These are phyloP conservation scores for Rhagium mordax DNA, from an alignment of 2,888 invertebrate species.

Conservation along the genomic window DNA sequence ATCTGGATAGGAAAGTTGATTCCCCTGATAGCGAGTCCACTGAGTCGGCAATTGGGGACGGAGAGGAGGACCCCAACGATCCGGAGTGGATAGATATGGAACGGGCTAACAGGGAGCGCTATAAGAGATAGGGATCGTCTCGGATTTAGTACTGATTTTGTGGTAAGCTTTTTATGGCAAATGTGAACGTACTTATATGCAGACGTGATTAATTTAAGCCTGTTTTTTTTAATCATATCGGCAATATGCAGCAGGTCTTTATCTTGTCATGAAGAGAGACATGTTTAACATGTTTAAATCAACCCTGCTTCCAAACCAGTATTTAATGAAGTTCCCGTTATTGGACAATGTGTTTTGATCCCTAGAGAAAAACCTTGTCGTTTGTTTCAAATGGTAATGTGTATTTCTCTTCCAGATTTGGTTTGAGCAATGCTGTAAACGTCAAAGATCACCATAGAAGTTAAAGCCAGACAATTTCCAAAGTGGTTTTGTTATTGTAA, in stretches of 20 bases:
- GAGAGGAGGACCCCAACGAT: constrained; percentile 87
- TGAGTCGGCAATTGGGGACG: constrained; percentile 77
- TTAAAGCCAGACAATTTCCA: constrained; percentile 23
- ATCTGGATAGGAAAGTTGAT: constrained; percentile 54
- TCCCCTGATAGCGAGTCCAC: constrained; percentile 71
- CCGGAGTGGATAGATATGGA: constrained; percentile 82
- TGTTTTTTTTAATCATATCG: too few species aligned
- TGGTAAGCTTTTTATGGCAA: constrained; percentile 3
- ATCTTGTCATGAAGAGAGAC: too few species aligned
- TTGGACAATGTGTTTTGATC: too few species aligned
- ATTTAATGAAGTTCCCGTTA: too few species aligned
- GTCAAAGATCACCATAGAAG: constrained; percentile 20
- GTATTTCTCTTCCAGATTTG: constrained; percentile 32
- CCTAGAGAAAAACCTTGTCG: background rate
- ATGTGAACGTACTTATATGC: too few species aligned
- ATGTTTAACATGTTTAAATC: too few species aligned
- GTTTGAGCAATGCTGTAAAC: constrained; percentile 16
- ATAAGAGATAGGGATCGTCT: constrained; percentile 62
- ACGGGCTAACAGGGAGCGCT: constrained; percentile 62
- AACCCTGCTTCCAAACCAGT: too few species aligned
- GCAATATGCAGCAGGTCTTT: too few species aligned
- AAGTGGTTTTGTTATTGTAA: constrained; percentile 23
- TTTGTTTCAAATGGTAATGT: background rate
- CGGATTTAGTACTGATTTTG: constrained; percentile 18
- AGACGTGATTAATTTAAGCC: too few species aligned